Conservation (phyloP, 2,888 invertebrate genomes). For the Pyrgus malvae region DNA sequence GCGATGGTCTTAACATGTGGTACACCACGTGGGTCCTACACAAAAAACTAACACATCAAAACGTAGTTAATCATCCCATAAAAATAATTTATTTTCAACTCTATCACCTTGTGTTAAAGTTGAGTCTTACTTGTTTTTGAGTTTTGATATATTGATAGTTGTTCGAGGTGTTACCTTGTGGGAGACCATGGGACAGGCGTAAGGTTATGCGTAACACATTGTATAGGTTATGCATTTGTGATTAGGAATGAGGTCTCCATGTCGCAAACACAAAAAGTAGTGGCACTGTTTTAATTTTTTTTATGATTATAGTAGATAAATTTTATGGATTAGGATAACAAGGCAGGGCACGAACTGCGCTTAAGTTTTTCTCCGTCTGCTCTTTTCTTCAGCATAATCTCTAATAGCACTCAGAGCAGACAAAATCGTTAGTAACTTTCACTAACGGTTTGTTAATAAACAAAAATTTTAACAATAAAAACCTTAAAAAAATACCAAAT, state of each 20-base stretch:
- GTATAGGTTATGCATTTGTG: constrained; percentile 39
- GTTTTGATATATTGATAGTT: neutral
- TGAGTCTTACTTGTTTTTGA: neutral
- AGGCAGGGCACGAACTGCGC: too few species aligned
- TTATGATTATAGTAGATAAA: neutral
- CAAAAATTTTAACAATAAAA: too few species aligned
- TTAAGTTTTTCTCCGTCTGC: too few species aligned
- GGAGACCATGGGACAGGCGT: constrained; percentile 71
- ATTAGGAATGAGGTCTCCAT: constrained; percentile 18
- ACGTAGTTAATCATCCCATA: constrained; percentile 31
- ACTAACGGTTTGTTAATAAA: too few species aligned
- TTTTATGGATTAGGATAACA: neutral
- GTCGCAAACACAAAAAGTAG: neutral
- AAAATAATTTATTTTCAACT: neutral
- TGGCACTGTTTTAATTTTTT: too few species aligned
- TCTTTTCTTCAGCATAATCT: too few species aligned
- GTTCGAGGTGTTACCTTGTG: constrained; percentile 62
- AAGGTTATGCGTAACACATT: constrained; percentile 76
- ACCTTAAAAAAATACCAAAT: too few species aligned
- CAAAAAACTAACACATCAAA: constrained; percentile 41
- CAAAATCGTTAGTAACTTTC: too few species aligned
- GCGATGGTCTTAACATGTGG: constrained; percentile 71
- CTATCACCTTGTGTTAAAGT: neutral
- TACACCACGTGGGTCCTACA: constrained; percentile 73
- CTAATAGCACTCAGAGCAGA: too few species aligned